A percentile compares a stretch with the other conserved stretches of the same genome.
Evolutionary conservation across 2,797 vertebrate species (phyloP).

Genomic region (Psittacula echo): DNA sequence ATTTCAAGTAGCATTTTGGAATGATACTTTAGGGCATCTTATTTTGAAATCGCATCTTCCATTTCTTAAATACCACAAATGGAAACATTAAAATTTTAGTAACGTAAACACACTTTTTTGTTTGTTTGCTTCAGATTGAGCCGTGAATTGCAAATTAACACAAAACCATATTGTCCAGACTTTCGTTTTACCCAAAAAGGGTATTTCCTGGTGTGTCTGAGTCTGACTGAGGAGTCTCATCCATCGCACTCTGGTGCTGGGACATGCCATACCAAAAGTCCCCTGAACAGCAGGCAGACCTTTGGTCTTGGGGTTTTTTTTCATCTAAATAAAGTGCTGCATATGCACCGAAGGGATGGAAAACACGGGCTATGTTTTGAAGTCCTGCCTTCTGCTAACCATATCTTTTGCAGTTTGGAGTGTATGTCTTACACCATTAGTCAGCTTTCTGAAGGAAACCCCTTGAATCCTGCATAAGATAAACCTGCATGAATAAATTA

Average conservation of each 20-base stretch:
- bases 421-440: background rate
- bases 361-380: background rate
- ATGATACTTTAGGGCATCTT: background rate
- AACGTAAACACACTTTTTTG: background rate
- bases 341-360: background rate
- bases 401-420: background rate
- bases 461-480: background rate
- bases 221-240: background rate
- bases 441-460: slow-evolving; percentile 29
- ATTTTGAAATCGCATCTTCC: background rate
- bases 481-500: slow-evolving; percentile 33
- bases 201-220: background rate
- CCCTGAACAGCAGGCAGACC: background rate
- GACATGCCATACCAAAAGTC: background rate
- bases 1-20: background rate
- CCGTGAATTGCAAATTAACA: background rate
- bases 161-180: background rate
- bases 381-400: background rate
- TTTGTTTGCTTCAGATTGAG: background rate
- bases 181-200: background rate
- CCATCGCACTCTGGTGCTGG: fast-evolving
- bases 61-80: background rate
- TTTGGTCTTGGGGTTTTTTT: background rate
- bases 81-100: background rate
- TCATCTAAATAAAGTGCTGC: background rate